Percentiles rank a stretch among this genome's conserved stretches.
Conservation (phyloP, 37 sponge, comb jelly and placozoan species). For the Crambe crambe region DNA sequence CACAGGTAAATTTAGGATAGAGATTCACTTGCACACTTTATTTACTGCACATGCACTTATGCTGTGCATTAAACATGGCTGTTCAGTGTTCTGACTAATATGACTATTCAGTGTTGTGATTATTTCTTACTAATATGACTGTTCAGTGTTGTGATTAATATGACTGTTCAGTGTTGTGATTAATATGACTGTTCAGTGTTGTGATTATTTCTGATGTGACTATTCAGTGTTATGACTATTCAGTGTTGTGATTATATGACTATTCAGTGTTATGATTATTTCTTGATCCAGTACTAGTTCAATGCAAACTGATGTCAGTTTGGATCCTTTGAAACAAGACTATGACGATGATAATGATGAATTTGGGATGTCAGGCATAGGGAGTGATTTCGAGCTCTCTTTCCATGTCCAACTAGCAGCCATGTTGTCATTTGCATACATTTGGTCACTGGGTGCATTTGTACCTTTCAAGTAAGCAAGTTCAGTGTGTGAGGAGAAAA, state of each 20-base stretch:
- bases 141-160: too few relatives aligned
- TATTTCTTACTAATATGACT: too few relatives aligned
- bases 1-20: too few relatives aligned
- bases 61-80: too few relatives aligned
- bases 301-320: neutral
- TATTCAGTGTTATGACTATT: neutral
- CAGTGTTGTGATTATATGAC: neutral
- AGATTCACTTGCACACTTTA: too few relatives aligned
- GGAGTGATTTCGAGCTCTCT: slow-evolving; percentile 16
- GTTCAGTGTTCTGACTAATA: too few relatives aligned
- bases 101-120: too few relatives aligned
- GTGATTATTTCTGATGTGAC: too few relatives aligned
- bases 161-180: too few relatives aligned
- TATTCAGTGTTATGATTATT: neutral
- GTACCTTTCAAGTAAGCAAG: slow-evolving; percentile 32
- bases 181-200: too few relatives aligned
- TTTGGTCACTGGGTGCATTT: slow-evolving; percentile 70
- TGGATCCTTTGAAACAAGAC: neutral
- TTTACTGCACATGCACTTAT: too few relatives aligned
- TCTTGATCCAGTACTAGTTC: neutral
- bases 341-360: slow-evolving; percentile 23
- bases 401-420: slow-evolving; percentile 26
- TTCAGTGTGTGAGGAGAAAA: too few relatives aligned
- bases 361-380: slow-evolving; percentile 29
- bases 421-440: slow-evolving; percentile 46